Percentiles rank a stretch among this genome's conserved stretches.
Evolutionary conservation across 2,888 invertebrate species (phyloP).

Genomic region (Polydrusus cervinus): DNA sequence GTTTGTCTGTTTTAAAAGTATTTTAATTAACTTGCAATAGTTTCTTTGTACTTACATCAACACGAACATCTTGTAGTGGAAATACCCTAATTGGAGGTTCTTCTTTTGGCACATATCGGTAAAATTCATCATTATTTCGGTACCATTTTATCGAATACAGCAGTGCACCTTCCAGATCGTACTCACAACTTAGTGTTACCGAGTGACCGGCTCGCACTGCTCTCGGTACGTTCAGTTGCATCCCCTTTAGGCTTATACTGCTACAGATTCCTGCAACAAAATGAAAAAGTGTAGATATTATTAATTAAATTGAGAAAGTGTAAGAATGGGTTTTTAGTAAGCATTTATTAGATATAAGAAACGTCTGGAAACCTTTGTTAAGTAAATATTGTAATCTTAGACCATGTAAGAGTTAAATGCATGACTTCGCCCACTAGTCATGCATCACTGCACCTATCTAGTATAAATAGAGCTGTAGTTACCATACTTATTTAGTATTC

Average conservation of each 20-base stretch:
- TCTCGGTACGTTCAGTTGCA: slow-evolving; percentile 68
- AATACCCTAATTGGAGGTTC: slow-evolving; percentile 82
- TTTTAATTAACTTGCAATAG: no score
- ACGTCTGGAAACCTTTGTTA: no score
- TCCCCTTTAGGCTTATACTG: slow-evolving; percentile 66
- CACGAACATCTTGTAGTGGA: slow-evolving; percentile 78
- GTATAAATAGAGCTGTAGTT: no score
- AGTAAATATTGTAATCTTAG: no score
- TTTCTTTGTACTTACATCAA: slow-evolving; percentile 78
- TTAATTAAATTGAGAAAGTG: no score
- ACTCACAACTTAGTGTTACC: slow-evolving; percentile 69
- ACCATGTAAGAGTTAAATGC: no score
- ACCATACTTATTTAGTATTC: no score
- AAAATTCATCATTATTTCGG: slow-evolving; percentile 83
- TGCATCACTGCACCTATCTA: no score
- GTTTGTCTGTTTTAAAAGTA: no score
- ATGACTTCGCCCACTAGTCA: no score
- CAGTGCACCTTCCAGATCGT: slow-evolving; percentile 73
- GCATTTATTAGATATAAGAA: no score
- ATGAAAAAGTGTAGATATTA: not conserved
- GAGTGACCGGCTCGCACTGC: slow-evolving; percentile 70
- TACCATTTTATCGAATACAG: slow-evolving; percentile 87
- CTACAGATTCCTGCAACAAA: slow-evolving; percentile 67
- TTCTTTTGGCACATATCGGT: slow-evolving; percentile 83
- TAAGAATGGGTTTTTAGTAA: no score